Base-by-base conservation (phyloP, 2,888 invertebrate genomes). In the Epinotia demarniana region DNA sequence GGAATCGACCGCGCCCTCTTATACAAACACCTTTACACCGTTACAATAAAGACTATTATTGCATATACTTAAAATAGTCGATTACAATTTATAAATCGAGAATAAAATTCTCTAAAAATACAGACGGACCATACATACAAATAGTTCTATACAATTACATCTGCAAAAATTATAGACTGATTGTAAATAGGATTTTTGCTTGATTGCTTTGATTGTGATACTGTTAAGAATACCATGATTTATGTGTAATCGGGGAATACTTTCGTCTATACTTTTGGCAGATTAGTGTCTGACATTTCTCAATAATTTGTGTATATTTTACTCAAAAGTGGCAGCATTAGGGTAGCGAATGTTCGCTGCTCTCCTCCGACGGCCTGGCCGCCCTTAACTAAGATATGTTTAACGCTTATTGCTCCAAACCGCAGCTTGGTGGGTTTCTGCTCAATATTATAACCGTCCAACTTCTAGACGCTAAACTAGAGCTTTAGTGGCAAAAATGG, bases 101-200 rank as follows among this genome's bases (percentile, higher is more conserved):
- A 72, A 67, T 72, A 75, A 71, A 70, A 67, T 71, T 75, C 66
- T 75, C 66, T 67, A 67, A 75, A 71, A 75, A 71, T 71, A 71
- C 57, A 68, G 62, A 63, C 60, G 70, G 57, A 64, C 64, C 58
- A 49, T 64, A 39, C 49, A 69, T 58, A 68, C 68, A 68, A 68
- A 58, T 58, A 69, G 11, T 60, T 58, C 23, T 46, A 69, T 69
- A 58, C 68, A 68, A 68, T 68, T 46, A 58, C 58, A 69, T 69
- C 58, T 69, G 69, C 69, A 43, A 69, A 69, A 68, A 58, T 60
- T 69, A 69, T 69, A 69, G 60, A 60, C 46, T 39, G 23, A 27
- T 68, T 60, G 69, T 60, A 69, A 69, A 69, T 60, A 61, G 8
- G 9, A 55, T 11, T 55, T 57, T 46, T 60, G 60, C 58, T 58